phyloP scores from a whole-genome alignment of 2,113 vertebrate species.

The Trichomycterus rosablanca region DNA sequence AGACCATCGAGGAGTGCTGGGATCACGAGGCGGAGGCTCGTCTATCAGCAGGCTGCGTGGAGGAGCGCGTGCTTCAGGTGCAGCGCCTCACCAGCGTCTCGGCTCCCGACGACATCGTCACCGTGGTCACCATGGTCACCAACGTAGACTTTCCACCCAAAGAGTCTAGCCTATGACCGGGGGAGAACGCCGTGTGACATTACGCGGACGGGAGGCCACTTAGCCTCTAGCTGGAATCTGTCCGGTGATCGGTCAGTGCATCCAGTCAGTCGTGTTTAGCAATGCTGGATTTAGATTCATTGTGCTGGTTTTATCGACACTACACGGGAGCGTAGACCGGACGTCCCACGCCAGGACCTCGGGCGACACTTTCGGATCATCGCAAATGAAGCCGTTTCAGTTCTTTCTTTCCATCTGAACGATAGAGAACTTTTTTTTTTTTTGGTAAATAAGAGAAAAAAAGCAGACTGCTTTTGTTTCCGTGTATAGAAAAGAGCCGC shows the following conservation, averaged over 20 bases:
- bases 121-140: constrained; percentile 98
- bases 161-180: constrained; percentile 95
- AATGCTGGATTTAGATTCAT: constrained; percentile 9
- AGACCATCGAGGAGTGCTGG: constrained; percentile 98
- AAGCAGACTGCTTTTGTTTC: constrained; percentile 73
- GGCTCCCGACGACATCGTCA: constrained; percentile 91
- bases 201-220: constrained; percentile 53
- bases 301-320: constrained; percentile 23
- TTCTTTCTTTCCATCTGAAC: constrained; percentile 14
- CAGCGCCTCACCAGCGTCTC: constrained; percentile 85
- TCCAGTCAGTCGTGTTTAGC: constrained; percentile 1
- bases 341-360: constrained; percentile 8
- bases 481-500: constrained; percentile 58
- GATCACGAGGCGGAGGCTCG: constrained; percentile 97
- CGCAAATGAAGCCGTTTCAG: constrained; percentile 20
- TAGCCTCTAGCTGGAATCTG: constrained; percentile 9
- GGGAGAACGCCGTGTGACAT: constrained; percentile 24
- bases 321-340: constrained; percentile 20
- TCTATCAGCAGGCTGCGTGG: constrained; percentile 92
- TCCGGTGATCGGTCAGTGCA: constrained; percentile 21
- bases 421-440: constrained; percentile 58
- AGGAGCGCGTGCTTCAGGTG: constrained; percentile 94
- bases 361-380: constrained; percentile 12
- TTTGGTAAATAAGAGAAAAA: constrained; percentile 46
- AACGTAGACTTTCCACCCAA: constrained; percentile 98